Evolutionary conservation across 1,140 invertebrate genomes (phyloP).

Genomic region (Batillaria attramentaria): DNA sequence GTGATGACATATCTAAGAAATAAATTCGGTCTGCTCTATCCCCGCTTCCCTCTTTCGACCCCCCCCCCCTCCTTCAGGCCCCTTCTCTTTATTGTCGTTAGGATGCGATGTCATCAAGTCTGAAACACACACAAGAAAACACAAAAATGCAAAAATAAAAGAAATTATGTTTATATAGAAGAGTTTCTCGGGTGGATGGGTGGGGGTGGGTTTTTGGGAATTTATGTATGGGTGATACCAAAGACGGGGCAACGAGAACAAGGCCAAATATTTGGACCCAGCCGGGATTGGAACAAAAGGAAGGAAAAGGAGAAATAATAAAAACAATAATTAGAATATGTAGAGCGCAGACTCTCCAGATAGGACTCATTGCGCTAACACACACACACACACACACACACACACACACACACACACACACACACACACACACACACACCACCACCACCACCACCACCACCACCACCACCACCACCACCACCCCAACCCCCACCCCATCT

Average conservation of each 20-base stretch:
- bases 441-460: background rate
- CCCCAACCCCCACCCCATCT: background rate
- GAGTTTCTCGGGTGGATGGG: no score
- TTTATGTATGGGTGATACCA: background rate
- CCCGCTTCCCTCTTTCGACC: no score
- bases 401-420: background rate
- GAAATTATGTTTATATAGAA: no score
- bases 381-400: background rate
- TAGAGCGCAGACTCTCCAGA: background rate
- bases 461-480: background rate
- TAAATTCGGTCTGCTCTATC: no score
- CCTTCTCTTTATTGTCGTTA: no score
- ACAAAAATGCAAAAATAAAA: no score
- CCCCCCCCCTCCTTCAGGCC: no score
- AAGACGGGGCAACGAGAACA: background rate
- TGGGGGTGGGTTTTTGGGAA: no score
- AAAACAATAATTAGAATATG: background rate
- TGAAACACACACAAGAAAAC: no score
- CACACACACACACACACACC: conserved; percentile 19
- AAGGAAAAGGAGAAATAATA: background rate
- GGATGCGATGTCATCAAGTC: no score
- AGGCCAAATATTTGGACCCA: background rate
- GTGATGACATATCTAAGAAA: no score
- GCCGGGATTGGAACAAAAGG: background rate
- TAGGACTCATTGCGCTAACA: background rate